Base-by-base conservation (phyloP, 2,888 invertebrate genomes). In the Tricholauxania praeusta region DNA sequence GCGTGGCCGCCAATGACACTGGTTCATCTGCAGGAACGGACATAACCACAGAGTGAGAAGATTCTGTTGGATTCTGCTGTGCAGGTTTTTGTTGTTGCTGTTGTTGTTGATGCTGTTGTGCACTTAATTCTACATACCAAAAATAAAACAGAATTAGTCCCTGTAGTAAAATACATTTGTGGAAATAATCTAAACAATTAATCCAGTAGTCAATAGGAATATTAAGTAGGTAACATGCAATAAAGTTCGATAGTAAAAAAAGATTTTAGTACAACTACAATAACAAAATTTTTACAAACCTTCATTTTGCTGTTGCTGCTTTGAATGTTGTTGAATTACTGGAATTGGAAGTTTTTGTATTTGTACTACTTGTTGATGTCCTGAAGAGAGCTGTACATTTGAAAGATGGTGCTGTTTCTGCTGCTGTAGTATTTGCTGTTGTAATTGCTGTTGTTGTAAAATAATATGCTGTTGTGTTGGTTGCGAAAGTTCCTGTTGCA, bases 1-100 rank as follows among this genome's bases (percentile, higher is more conserved):
- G 85, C 12, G 87, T 86, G 39, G 87, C 85, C 17, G 86, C 86
- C 65, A 86, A 73, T n/a, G 86, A 86, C 49, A 87, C 82, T 48
- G 86, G 86, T 73, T 86, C 87, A 67, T 86, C 86, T 49, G 62
- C 51, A 49, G 12, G 17, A 51, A 60, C 67, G 12, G 67, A 55
- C 17, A 68, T 72, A 48, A 72, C 39, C 3, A 68, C 57, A n/a
- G 75, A 7, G 39, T 63, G 65, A 22, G 63, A 28, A 12, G 55
- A 6, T 39, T 63, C 67, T 22, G 62, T 12, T 22, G 67, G 49
- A 47, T 17, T 70, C 28, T 52, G 51, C 28, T 69, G 69, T 60
- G 39, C 51, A 62, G 48, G 72, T 22, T 47, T 55, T 49, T 72
- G 64, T 10, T 74, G 74, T 32, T 78, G 78, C 48, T 60, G 28